Base-by-base conservation (phyloP, 2,797 vertebrate species). In the Sternotherus odoratus region DNA sequence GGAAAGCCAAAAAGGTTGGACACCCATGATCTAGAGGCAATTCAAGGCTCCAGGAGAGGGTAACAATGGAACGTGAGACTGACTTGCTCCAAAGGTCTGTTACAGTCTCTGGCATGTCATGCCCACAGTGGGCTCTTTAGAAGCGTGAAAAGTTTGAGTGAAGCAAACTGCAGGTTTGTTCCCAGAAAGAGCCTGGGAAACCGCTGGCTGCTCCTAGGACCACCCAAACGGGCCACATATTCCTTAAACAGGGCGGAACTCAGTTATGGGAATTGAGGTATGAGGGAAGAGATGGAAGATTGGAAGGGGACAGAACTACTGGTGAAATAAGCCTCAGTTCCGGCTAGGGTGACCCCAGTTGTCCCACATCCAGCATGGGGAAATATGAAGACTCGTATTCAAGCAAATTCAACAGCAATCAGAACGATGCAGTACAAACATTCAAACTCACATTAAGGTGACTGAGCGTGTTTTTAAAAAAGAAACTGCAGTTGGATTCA, bases 161-260 rank as follows among this genome's bases (percentile, higher is more conserved):
- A 23, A 56, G 88, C 82, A 92, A 94, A 92, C 8, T 53, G 5
- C 5, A 46, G 21, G 48, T 15, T 79, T 91, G 36, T 48, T 12
- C 9, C 19, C 13, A 23, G 39, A 33, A 82, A 53, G n/a, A 48
- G 5, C 54, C 69, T 16, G 1, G 33, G 24, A 0, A 3, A 57
- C 54, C 90, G 86, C 82, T 94, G 95, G 60, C 77, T 91, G 69
- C 81, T 88, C 39, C 81, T 75, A 26, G 30, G 93, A 93, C 90
- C 97, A 96, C 95, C 93, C 94, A 95, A 87, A 95, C 15, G 16
- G 85, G 79, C 92, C 90, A 84, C 74, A 87, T 90, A 56, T 74
- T n/a, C 83, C 63, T 91, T 84, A 36, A 89, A 33, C 9, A 72
- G 88, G 91, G 95, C 88, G 93, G 82, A 94, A 77, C 75, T 28